phyloP scores from a whole-genome alignment of 2,797 vertebrate genomes.

The Botia kubotai region DNA sequence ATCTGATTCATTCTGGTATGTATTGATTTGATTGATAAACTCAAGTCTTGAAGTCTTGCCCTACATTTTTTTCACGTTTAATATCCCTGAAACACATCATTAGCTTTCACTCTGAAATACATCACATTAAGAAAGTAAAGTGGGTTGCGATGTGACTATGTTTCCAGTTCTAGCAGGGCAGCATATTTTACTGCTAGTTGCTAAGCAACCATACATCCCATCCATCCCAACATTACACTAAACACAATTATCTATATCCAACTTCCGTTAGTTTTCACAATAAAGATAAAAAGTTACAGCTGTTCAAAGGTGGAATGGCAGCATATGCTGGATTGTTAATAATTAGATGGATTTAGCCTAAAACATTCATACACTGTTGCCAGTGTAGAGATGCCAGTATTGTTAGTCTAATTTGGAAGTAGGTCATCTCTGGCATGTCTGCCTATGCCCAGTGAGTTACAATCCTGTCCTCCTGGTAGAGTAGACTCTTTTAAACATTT shows the following conservation, averaged over 20 bases:
- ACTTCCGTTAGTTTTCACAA: background rate
- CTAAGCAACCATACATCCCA: constrained; percentile 10
- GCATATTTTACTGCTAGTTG: background rate
- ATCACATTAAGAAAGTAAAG: background rate
- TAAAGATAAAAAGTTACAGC: background rate
- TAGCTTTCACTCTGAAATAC: background rate
- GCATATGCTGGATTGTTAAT: constrained; percentile 1
- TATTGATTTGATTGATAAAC: background rate
- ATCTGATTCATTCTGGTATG: background rate
- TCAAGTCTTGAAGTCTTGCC: background rate
- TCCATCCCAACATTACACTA: background rate
- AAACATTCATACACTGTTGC: constrained; percentile 48
- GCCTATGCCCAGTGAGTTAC: constrained; percentile 22
- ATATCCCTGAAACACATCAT: background rate
- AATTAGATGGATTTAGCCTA: constrained; percentile 43
- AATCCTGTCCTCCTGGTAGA: background rate
- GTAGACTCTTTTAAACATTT: background rate
- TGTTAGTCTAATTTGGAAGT: constrained; percentile 52
- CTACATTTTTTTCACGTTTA: background rate
- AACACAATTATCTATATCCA: background rate
- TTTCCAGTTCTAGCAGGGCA: background rate
- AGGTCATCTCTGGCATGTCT: constrained; percentile 47
- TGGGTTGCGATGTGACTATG: background rate
- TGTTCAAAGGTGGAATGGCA: background rate
- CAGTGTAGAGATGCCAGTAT: constrained; percentile 42